Conservation (phyloP, 2,797 vertebrate species). For the Sphenodon punctatus region DNA sequence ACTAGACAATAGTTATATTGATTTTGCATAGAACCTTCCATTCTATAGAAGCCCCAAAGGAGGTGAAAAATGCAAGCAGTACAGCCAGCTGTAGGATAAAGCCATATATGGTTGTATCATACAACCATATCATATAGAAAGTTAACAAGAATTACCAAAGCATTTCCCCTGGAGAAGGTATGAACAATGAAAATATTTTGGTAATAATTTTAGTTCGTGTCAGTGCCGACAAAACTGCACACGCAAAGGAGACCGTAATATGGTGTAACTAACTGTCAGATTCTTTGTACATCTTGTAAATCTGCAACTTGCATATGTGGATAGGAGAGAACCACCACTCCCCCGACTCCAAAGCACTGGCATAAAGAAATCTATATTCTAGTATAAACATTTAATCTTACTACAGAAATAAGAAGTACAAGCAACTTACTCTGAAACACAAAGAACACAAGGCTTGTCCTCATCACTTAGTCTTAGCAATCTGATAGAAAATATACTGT, state of each 20-base stretch:
- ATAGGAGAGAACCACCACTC: neutral
- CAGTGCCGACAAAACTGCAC: neutral
- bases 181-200: neutral
- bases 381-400: neutral
- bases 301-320: neutral
- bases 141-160: neutral
- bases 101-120: no score
- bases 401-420: neutral
- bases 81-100: no score
- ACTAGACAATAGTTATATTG: neutral
- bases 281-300: no score
- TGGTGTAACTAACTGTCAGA: no score
- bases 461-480: conserved; percentile 78
- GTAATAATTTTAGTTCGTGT: neutral
- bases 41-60: neutral
- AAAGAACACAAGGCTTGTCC: conserved; percentile 63
- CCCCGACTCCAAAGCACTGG: no score
- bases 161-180: neutral
- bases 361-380: neutral
- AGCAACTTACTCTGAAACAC: conserved; percentile 86
- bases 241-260: no score
- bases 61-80: no score
- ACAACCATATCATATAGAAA: neutral
- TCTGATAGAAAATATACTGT: conserved; percentile 91
- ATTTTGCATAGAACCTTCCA: neutral